These are phyloP conservation scores for Hylia prasina DNA, from an alignment of 2,113 vertebrate species.

Conservation along the genomic window DNA sequence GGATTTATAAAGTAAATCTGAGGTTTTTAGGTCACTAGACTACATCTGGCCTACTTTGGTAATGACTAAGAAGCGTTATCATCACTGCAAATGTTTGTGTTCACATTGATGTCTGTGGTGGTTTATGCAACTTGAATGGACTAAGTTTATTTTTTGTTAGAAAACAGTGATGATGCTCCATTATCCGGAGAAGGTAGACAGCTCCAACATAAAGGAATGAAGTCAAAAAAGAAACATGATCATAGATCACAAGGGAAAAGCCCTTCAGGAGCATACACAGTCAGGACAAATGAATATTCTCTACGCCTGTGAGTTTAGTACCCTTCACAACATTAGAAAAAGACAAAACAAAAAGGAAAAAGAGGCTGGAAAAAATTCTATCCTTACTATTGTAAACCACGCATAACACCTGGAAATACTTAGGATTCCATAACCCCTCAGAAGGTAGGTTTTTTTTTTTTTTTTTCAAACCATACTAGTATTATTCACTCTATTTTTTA, in stretches of 20 bases:
- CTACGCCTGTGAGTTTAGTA: not conserved
- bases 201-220: not conserved
- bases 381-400: not conserved
- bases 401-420: constrained; percentile 42
- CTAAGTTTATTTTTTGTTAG: not conserved
- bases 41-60: not conserved
- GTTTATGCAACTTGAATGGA: not conserved
- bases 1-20: not conserved
- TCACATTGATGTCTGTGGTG: not conserved
- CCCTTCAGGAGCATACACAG: not conserved
- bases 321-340: not conserved
- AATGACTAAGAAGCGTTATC: not conserved
- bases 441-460: not conserved
- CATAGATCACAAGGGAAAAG: not conserved
- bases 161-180: not conserved
- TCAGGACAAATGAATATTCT: not conserved
- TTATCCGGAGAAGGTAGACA: not conserved
- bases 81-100: not conserved
- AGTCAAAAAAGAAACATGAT: not conserved
- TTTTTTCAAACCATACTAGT: not conserved
- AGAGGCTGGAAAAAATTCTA: not conserved
- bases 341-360: not conserved
- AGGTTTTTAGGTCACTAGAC: not conserved
- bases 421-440: not conserved
- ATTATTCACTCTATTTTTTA: not conserved